phyloP scores from a whole-genome alignment of 2,888 invertebrate genomes.

The Panzeria rudis region DNA sequence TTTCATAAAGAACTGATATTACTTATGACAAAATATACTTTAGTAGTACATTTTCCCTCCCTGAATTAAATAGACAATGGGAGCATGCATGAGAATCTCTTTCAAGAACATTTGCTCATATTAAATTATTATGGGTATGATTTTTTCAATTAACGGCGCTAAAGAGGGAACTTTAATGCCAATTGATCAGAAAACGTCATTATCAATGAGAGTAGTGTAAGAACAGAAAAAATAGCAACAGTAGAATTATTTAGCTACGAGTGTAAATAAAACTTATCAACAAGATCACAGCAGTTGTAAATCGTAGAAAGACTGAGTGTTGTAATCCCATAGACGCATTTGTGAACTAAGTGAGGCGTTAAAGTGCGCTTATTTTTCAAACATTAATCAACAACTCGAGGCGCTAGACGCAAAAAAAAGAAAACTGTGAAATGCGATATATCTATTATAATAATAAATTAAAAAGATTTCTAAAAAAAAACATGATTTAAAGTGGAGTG shows the following conservation, averaged over 20 bases:
- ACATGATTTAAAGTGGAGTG: not conserved
- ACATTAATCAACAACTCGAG: slow-evolving; percentile 56
- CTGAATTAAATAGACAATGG: not conserved
- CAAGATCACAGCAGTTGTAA: slow-evolving; percentile 48
- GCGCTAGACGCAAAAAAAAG: slow-evolving; percentile 25
- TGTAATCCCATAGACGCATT: slow-evolving; percentile 36
- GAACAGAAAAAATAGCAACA: slow-evolving; percentile 15
- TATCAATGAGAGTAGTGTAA: slow-evolving; percentile 22
- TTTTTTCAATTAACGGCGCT: slow-evolving; percentile 66
- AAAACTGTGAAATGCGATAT: not conserved
- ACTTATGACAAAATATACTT: no score
- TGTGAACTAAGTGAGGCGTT: slow-evolving; percentile 54
- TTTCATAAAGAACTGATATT: no score
- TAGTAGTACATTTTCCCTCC: not conserved
- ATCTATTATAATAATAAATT: slow-evolving; percentile 18
- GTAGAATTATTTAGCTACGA: not conserved
- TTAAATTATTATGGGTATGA: slow-evolving; percentile 22
- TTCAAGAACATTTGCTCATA: slow-evolving; percentile 12
- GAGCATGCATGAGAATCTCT: slow-evolving; percentile 12
- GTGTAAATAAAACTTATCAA: slow-evolving; percentile 27
- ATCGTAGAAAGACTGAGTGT: not conserved
- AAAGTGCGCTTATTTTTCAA: slow-evolving; percentile 58
- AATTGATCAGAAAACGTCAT: slow-evolving; percentile 42
- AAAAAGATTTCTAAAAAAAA: slow-evolving; percentile 8
- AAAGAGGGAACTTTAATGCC: slow-evolving; percentile 37